Base-by-base conservation (phyloP, 2,113 vertebrate genomes). In the Chrysemys picta region DNA sequence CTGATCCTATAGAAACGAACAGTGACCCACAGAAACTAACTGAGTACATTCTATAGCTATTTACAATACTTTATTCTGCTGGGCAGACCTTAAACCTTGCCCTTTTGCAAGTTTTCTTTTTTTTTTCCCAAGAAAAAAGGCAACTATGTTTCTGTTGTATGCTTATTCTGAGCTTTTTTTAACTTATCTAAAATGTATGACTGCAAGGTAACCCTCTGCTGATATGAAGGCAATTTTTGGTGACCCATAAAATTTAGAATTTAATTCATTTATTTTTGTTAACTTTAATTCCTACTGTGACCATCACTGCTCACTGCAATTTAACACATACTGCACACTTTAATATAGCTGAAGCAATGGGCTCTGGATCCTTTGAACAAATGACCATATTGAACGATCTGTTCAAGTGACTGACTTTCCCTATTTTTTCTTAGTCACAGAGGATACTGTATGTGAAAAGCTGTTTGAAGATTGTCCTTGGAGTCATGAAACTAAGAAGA, bases 261-360 rank as follows among this genome's bases (percentile, higher is more conserved):
- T 96, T 88, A 93, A 94, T 95, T 91, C 1, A 57, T 94, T 93
- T 92, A 53, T 94, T 95, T 97, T 88, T 93, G 81, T 59, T 96
- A 47, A 65, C 62, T 84, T 91, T 95, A 97, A 95, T 94, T 95
- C 88, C 82, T 89, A 82, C 81, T 88, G 82, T 92, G 94, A 93
- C 95, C 93, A 86, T 89, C 94, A 89, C 82, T 94, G 96, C 92
- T 89, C 91, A 57, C 59, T 65, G 52, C 89, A 97, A 95, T 97
- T 97, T 97, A 94, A 95, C 95, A 96, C 93, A 79, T 16, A 29
- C 56, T 95, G 94, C 94, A 95, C 93, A 93, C 49, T 96, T 92
- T 72, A 93, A 94, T 75, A 78, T 0, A 89, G 78, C 85, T 93
- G 79, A 84, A 82, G 91, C 24, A 95, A 85, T 5, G 45, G 69